Evolutionary conservation across 2,888 invertebrate genomes (phyloP).

Genomic region (Sphaerophoria rueppellii): DNA sequence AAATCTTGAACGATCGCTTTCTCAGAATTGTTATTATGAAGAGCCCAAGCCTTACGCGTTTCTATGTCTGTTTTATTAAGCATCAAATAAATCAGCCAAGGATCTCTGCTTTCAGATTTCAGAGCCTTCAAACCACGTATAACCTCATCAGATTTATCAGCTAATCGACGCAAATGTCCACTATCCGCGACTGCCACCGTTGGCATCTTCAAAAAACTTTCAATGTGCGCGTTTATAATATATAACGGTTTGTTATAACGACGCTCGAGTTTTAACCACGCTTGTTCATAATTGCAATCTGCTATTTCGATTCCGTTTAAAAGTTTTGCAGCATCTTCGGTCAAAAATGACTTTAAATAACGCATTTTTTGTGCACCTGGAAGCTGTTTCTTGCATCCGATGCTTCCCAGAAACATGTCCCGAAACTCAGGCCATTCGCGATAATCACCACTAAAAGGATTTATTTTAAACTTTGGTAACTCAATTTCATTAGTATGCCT

Average conservation of each 20-base stretch:
- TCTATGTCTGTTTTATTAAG: conserved; percentile 17
- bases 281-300: conserved; percentile 18
- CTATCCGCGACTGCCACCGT: background rate
- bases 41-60: conserved; percentile 23
- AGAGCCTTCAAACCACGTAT: conserved; percentile 21
- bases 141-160: conserved; percentile 12
- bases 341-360: background rate
- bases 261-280: conserved; percentile 24
- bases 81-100: conserved; percentile 16
- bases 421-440: background rate
- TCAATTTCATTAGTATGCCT: too few species aligned
- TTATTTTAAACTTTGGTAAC: too few species aligned
- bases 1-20: background rate
- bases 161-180: conserved; percentile 20
- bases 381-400: background rate
- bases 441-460: background rate
- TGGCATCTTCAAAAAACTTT: conserved; percentile 12
- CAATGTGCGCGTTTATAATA: conserved; percentile 7
- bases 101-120: conserved; percentile 9
- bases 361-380: background rate
- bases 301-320: conserved; percentile 6
- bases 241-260: conserved; percentile 15
- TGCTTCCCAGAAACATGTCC: background rate
- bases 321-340: background rate
- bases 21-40: background rate